A percentile compares a stretch with the other conserved stretches of the same genome.
Conservation (phyloP, 2,888 invertebrate species). For the Protophormia terraenovae region DNA sequence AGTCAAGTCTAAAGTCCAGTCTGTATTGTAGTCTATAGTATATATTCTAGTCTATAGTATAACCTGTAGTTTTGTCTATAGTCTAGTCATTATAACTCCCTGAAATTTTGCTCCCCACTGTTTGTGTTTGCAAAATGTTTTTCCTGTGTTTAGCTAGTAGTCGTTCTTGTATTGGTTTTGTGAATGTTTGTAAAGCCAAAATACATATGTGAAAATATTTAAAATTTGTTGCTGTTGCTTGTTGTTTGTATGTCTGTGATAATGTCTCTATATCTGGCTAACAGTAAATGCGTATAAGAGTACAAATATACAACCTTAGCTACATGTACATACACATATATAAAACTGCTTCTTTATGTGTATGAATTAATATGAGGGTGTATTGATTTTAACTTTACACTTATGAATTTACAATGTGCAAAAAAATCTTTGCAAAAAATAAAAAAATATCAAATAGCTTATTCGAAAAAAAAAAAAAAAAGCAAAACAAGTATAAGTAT, state of each 20-base stretch:
- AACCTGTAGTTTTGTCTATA: too few relatives aligned
- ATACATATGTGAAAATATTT: constrained; percentile 36
- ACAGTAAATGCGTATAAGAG: constrained; percentile 16
- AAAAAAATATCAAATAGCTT: constrained; percentile 35
- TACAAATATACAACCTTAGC: too few relatives aligned
- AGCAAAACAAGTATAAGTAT: neutral
- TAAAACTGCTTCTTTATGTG: neutral
- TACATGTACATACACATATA: neutral
- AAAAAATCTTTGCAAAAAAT: neutral
- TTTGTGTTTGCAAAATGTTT: neutral
- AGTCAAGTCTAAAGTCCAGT: too few relatives aligned
- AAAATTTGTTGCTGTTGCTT: neutral
- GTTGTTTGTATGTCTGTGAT: neutral
- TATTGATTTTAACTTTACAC: constrained; percentile 62
- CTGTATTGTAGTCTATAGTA: too few relatives aligned
- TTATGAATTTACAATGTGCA: constrained; percentile 61
- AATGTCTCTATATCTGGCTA: constrained; percentile 19
- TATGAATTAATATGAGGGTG: constrained; percentile 44
- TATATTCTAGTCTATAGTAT: too few relatives aligned
- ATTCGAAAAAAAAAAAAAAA: neutral
- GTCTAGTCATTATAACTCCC: neutral
- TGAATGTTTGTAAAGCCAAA: constrained; percentile 15
- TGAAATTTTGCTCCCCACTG: neutral
- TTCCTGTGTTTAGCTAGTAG: neutral
- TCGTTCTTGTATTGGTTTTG: constrained; percentile 31